These are phyloP conservation scores for Bombus soroeensis DNA, from an alignment of 1,140 invertebrate genomes.

Conservation along the genomic window DNA sequence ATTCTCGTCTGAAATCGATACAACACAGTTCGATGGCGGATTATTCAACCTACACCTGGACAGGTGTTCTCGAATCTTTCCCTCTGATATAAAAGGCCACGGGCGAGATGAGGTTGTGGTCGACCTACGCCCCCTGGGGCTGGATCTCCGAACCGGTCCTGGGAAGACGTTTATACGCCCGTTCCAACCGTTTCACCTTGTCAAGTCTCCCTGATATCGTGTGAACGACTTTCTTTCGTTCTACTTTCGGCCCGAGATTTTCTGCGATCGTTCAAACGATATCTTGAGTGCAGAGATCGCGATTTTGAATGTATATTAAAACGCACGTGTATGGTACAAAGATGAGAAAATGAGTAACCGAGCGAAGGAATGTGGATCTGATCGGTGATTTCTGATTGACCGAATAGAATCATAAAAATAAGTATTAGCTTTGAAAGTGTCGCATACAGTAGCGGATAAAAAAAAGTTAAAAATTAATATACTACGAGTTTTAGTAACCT, in stretches of 20 bases:
- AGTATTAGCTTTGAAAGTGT: too few relatives aligned
- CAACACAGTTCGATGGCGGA: not conserved
- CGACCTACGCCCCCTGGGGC: slow-evolving; percentile 3
- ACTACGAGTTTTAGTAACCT: too few relatives aligned
- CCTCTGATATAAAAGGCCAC: not conserved
- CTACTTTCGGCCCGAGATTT: slow-evolving; percentile 7
- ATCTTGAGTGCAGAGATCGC: not conserved
- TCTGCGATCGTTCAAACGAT: not conserved
- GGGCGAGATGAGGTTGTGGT: slow-evolving; percentile 18
- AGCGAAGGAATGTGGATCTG: too few relatives aligned
- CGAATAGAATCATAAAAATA: too few relatives aligned
- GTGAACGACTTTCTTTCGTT: slow-evolving; percentile 30
- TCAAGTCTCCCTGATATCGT: slow-evolving; percentile 25
- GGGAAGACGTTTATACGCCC: slow-evolving; percentile 50
- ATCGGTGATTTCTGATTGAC: too few relatives aligned
- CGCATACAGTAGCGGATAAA: too few relatives aligned
- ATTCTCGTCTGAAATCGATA: slow-evolving; percentile 6
- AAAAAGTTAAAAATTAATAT: too few relatives aligned
- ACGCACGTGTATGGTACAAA: too few relatives aligned
- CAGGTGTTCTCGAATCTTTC: slow-evolving; percentile 30
- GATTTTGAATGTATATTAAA: too few relatives aligned
- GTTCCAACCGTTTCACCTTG: slow-evolving; percentile 5
- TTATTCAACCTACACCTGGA: not conserved
- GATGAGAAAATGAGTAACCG: too few relatives aligned
- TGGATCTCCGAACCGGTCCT: slow-evolving; percentile 60